Conservation (phyloP, 2,797 vertebrate species). For the Semaprochilodus insignis region DNA sequence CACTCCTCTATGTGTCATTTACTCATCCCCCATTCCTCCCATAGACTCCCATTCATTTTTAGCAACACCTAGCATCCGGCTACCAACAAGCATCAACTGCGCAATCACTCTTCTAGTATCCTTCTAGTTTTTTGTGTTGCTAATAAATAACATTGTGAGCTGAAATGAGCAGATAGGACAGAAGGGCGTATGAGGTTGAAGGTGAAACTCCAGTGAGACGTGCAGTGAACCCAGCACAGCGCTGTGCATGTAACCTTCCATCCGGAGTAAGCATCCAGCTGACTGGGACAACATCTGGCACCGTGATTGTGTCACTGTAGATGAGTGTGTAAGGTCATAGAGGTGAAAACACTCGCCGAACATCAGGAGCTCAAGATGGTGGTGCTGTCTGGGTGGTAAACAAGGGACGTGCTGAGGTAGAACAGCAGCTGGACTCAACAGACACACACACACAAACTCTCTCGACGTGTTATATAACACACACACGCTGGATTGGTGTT, state of each 20-base stretch:
- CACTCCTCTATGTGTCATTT: no score
- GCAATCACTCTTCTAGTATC: no score
- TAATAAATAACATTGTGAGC: no score
- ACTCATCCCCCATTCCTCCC: no score
- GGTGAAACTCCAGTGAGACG: background rate
- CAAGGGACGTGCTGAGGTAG: slow-evolving; percentile 17
- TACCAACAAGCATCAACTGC: no score
- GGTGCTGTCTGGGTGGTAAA: background rate
- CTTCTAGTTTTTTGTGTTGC: no score
- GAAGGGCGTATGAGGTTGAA: no score
- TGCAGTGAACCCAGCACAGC: no score
- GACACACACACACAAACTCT: slow-evolving; percentile 15
- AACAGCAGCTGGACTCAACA: slow-evolving; percentile 32
- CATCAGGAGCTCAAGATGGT: slow-evolving; percentile 13
- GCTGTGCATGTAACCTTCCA: background rate
- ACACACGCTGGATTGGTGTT: background rate
- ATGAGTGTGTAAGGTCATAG: slow-evolving; percentile 21
- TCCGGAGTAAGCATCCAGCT: background rate
- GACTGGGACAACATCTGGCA: background rate
- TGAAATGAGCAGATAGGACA: no score
- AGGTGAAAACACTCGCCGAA: slow-evolving; percentile 2
- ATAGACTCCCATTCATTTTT: no score
- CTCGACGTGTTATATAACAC: no score
- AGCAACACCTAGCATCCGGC: no score
- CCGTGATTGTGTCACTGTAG: background rate